These are phyloP conservation scores for Probaryconus sp. DNA, from an alignment of 1,140 invertebrate genomes.

Conservation along the genomic window DNA sequence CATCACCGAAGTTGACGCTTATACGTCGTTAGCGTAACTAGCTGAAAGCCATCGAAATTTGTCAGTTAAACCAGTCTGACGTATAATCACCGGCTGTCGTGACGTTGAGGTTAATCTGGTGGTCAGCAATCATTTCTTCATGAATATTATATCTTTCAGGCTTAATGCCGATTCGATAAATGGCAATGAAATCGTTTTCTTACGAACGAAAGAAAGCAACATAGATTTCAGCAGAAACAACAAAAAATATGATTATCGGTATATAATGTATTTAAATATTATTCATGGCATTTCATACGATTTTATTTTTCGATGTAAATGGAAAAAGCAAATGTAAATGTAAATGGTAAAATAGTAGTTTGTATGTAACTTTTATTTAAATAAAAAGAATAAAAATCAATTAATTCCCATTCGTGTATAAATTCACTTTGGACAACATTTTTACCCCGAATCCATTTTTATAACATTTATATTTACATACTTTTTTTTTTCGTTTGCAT, in stretches of 20 bases:
- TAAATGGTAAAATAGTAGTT: no score
- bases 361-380: no score
- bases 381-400: no score
- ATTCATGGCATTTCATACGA: no score
- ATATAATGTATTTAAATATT: no score
- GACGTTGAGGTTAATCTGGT: constrained; percentile 15
- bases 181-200: not conserved
- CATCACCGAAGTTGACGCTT: constrained; percentile 44
- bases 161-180: not conserved
- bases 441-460: not conserved
- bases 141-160: constrained; percentile 20
- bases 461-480: no score
- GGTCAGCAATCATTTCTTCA: constrained; percentile 36
- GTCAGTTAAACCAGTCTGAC: constrained; percentile 37
- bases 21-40: constrained; percentile 49
- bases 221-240: no score
- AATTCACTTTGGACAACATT: not conserved
- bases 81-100: constrained; percentile 28
- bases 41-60: constrained; percentile 52
- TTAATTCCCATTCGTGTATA: no score
- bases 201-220: no score
- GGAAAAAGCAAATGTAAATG: no score
- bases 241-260: no score
- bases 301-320: no score
- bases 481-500: not conserved